These are phyloP conservation scores for Stenodema calcarata DNA, from an alignment of 2,888 invertebrate genomes.

Conservation along the genomic window DNA sequence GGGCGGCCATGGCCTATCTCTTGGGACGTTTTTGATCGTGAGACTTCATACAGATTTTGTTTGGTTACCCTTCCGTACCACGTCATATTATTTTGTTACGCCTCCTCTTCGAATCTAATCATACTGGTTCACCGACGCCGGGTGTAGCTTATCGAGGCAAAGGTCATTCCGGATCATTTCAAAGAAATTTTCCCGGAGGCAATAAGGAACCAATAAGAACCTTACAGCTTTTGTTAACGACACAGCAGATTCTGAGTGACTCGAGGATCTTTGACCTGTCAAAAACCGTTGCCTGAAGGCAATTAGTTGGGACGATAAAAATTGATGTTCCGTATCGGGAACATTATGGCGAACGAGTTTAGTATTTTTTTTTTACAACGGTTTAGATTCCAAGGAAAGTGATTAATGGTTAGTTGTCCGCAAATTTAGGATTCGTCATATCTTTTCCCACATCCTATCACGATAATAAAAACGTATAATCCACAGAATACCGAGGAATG, in stretches of 20 bases:
- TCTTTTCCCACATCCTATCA: too few species aligned
- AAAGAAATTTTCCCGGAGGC: background rate
- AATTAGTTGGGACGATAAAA: background rate
- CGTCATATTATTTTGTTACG: background rate
- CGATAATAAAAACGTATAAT: too few species aligned
- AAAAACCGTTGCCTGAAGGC: background rate
- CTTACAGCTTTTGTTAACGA: background rate
- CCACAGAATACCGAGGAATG: too few species aligned
- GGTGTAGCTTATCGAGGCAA: background rate
- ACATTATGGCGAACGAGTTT: background rate
- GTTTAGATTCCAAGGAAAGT: too few species aligned
- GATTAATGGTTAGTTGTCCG: too few species aligned
- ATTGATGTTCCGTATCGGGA: background rate
- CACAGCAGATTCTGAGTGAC: background rate
- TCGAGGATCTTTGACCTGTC: background rate
- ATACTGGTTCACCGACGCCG: background rate
- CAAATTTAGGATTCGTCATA: too few species aligned
- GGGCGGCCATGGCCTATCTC: too few species aligned
- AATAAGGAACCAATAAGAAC: background rate
- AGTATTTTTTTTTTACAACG: too few species aligned
- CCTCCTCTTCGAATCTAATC: conserved; percentile 6
- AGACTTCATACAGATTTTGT: too few species aligned
- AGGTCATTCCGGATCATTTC: background rate
- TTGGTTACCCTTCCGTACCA: background rate
- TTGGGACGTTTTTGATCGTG: too few species aligned